Evolutionary conservation across 2,797 vertebrate genomes (phyloP), one percentile per base, ranked within the genome.

Genomic region (Sebastes flavidus): DNA sequence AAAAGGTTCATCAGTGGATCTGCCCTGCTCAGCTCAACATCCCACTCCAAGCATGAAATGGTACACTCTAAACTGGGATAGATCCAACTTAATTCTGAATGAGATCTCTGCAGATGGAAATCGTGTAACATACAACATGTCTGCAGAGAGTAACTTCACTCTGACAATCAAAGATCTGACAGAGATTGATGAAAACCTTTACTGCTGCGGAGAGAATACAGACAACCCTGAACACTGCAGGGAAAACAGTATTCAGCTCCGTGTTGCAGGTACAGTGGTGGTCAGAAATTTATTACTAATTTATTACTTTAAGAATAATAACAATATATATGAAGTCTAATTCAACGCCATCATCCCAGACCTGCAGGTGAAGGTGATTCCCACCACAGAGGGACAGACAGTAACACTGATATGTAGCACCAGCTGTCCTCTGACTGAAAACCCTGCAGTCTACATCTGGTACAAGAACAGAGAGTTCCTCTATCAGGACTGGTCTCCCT

Each of bases 311-410:
- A 36, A 36, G 10, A 34, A 4, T 34, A 27, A 0, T 27, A 27
- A 5, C 4, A 27, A 34, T 34, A 11, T 34, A 11, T 11, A 10
- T 34, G 3, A 34, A 34, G 10, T 34, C 34, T 34, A 34, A 34
- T 1, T 27, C 27, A 27, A 27, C 27, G 27, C 27, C 34, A 34
- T 34, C 32, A 27, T 27, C 27, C 25, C 25, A 27, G 25, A 27
- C 25, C 25, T 88, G 32, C 81, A 90, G 84, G 83, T 89, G 10
- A 76, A 78, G 56, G 78, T 81, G 72, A 20, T 68, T 81, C 75
- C 74, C 14, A 1, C 6, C 61, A 30, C 29, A 30, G 68, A 74
- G 36, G 59, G 14, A 52, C 34, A 58, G 24, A 42, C 14, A 18
- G 80, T 85, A 12, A 75, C 46, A 11, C 89, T 90, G 77, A 79